Evolutionary conservation across 2,797 vertebrate species (phyloP).

Genomic region (Pachyuromys duprasi): DNA sequence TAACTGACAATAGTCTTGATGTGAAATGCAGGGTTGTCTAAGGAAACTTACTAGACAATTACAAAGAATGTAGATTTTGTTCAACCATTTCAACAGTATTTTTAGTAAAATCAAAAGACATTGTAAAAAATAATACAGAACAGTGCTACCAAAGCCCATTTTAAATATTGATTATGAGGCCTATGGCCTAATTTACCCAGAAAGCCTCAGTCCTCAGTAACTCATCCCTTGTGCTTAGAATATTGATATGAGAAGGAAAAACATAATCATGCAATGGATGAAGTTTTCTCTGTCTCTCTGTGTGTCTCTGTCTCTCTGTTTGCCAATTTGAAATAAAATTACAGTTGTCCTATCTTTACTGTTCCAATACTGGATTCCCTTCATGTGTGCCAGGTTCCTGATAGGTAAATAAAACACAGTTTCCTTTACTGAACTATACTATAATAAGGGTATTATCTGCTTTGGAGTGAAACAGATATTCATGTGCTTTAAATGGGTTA

Average conservation of each 20-base stretch:
- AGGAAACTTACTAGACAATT: background rate
- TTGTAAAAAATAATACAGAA: background rate
- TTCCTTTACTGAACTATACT: background rate
- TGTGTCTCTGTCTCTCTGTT: background rate
- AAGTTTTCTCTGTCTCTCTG: background rate
- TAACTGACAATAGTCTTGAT: background rate
- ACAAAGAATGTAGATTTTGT: background rate
- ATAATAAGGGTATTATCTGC: background rate
- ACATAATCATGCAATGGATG: background rate
- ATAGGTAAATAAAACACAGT: background rate
- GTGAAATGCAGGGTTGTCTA: slow-evolving; percentile 25
- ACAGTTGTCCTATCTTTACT: background rate
- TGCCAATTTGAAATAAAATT: background rate
- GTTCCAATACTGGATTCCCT: background rate
- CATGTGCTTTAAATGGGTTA: background rate
- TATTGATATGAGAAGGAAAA: background rate
- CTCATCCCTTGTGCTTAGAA: background rate
- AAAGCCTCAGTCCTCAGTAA: background rate
- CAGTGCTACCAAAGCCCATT: background rate
- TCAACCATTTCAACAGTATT: slow-evolving; percentile 18
- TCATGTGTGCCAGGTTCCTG: background rate
- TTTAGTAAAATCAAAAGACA: background rate
- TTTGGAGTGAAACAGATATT: slow-evolving; percentile 10
- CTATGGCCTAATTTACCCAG: background rate
- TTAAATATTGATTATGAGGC: background rate